Conservation (phyloP, 2,888 invertebrate species). For the Laothoe populi region DNA sequence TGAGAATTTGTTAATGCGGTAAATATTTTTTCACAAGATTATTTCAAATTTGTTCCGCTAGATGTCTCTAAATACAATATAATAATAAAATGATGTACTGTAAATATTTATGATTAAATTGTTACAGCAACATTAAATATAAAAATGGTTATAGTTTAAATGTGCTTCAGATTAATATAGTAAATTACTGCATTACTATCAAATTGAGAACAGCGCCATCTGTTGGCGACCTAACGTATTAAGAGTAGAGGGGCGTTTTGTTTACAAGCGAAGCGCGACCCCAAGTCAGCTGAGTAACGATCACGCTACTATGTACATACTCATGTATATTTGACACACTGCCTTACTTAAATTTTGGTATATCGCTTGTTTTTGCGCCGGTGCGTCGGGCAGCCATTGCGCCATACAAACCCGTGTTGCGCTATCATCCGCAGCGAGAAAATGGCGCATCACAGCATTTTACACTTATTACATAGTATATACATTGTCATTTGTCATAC, state of each 20-base stretch:
- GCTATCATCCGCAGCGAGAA: conserved; percentile 11
- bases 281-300: conserved; percentile 24
- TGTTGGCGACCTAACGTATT: not conserved
- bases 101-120: too few relatives aligned
- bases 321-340: conserved; percentile 23
- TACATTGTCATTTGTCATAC: not conserved
- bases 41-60: not conserved
- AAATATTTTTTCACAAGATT: not conserved
- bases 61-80: conserved; percentile 5
- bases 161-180: not conserved
- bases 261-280: conserved; percentile 14
- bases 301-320: conserved; percentile 14
- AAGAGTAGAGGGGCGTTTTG: conserved; percentile 6
- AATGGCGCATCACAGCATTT: conserved; percentile 10
- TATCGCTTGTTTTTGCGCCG: conserved; percentile 18
- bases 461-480: not conserved
- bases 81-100: too few relatives aligned
- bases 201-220: conserved; percentile 15
- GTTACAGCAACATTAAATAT: not conserved
- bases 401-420: conserved; percentile 2
- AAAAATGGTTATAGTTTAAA: not conserved
- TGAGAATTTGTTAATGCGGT: not conserved
- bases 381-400: conserved; percentile 19
- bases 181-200: not conserved
- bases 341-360: conserved; percentile 27